These are phyloP conservation scores for Synergus laeviventris DNA, from an alignment of 2,888 invertebrate species.

Conservation along the genomic window DNA sequence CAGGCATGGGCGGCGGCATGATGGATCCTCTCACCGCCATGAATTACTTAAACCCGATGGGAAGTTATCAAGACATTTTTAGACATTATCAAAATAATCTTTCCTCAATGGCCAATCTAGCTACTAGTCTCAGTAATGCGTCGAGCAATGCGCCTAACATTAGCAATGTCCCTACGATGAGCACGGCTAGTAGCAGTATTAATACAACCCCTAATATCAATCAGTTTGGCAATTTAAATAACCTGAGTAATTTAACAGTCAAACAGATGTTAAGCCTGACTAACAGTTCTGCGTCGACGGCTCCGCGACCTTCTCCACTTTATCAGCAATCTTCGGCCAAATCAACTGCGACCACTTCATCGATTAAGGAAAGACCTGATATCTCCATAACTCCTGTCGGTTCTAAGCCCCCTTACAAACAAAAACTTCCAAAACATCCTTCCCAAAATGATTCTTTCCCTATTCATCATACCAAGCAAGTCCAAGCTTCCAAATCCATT, in stretches of 20 bases:
- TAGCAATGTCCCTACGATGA: slow-evolving; percentile 60
- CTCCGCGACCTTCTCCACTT: slow-evolving; percentile 33
- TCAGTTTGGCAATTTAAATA: slow-evolving; percentile 54
- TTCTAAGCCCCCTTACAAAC: slow-evolving; percentile 54
- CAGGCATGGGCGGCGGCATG: slow-evolving; percentile 61
- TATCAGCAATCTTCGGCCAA: slow-evolving; percentile 57
- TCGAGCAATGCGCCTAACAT: slow-evolving; percentile 53
- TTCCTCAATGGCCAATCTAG: slow-evolving; percentile 60
- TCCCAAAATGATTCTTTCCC: not conserved
- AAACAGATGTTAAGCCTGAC: slow-evolving; percentile 64
- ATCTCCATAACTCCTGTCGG: slow-evolving; percentile 75
- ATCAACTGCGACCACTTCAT: slow-evolving; percentile 64
- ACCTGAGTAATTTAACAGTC: slow-evolving; percentile 60
- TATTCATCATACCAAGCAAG: not conserved
- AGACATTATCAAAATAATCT: slow-evolving; percentile 70
- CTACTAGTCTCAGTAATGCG: slow-evolving; percentile 57
- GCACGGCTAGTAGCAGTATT: slow-evolving; percentile 47
- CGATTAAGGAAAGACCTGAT: slow-evolving; percentile 76
- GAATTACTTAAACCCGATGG: slow-evolving; percentile 70
- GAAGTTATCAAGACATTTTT: slow-evolving; percentile 67
- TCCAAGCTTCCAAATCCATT: slow-evolving; percentile 54
- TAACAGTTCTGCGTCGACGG: slow-evolving; percentile 57
- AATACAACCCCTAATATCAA: slow-evolving; percentile 50
- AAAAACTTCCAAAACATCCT: slow-evolving; percentile 49
- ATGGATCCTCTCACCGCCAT: slow-evolving; percentile 67